A percentile compares a stretch with the other conserved stretches of the same genome.
These are phyloP conservation scores for Condylostylus longicornis DNA, from an alignment of 1,140 invertebrate genomes.

Conservation along the genomic window DNA sequence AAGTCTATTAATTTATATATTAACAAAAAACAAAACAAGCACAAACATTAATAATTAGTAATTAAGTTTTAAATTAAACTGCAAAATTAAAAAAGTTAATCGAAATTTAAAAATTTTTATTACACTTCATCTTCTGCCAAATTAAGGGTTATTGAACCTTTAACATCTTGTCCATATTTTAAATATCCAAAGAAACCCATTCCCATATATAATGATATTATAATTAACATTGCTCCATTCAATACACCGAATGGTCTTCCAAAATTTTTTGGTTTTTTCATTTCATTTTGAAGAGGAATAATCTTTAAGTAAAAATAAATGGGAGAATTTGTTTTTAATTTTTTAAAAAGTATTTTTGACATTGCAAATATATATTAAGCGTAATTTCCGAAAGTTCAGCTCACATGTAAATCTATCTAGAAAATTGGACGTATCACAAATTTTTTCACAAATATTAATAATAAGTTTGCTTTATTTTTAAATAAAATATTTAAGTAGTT, in stretches of 20 bases:
- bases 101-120: slow-evolving; percentile 14
- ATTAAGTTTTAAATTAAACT: too few species aligned
- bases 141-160: slow-evolving; percentile 58
- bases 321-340: slow-evolving; percentile 1
- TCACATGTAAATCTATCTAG: too few species aligned
- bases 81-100: too few species aligned
- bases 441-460: too few species aligned
- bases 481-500: too few species aligned
- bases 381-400: too few species aligned
- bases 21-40: too few species aligned
- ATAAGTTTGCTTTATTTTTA: too few species aligned
- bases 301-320: slow-evolving; percentile 38
- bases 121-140: slow-evolving; percentile 41
- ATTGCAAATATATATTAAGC: too few species aligned
- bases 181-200: slow-evolving; percentile 74
- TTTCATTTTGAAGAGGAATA: slow-evolving; percentile 71
- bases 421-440: too few species aligned
- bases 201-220: slow-evolving; percentile 53
- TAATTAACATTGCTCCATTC: slow-evolving; percentile 61
- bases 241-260: slow-evolving; percentile 55
- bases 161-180: slow-evolving; percentile 49
- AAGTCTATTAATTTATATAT: slow-evolving; percentile 55
- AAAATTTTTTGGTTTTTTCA: slow-evolving; percentile 62
- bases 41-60: too few species aligned
- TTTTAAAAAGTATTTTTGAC: slow-evolving; percentile 1